phyloP scores from a whole-genome alignment of 1,140 invertebrate species.

The Drosophila leontia region DNA sequence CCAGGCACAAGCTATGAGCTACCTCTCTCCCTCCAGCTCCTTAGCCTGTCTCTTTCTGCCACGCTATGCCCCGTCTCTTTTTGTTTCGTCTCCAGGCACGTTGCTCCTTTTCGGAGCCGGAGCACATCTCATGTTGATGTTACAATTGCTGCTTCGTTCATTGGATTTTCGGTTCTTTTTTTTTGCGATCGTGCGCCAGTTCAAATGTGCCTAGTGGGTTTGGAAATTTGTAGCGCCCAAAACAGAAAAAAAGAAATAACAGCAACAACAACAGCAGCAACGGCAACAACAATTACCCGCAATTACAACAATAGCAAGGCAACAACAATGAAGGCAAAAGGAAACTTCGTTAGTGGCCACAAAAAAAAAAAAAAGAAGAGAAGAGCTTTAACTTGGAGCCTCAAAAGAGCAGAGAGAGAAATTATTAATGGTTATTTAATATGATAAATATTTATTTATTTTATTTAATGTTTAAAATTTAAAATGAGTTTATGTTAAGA shows the following conservation, averaged over 20 bases:
- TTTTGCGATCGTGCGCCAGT: slow-evolving; percentile 71
- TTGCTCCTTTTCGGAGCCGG: slow-evolving; percentile 55
- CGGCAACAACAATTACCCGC: slow-evolving; percentile 78
- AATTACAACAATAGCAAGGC: slow-evolving; percentile 74
- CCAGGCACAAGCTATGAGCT: slow-evolving; percentile 54
- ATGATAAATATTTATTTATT: no score
- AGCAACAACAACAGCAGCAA: slow-evolving; percentile 24
- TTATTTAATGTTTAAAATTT: no score
- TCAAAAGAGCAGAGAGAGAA: slow-evolving; percentile 14
- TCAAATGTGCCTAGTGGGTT: slow-evolving; percentile 78
- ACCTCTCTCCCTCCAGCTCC: slow-evolving; percentile 4
- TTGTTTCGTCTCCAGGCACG: slow-evolving; percentile 35
- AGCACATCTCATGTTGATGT: slow-evolving; percentile 82
- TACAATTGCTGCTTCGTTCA: slow-evolving; percentile 71
- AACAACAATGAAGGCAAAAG: slow-evolving; percentile 46
- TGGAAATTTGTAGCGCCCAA: slow-evolving; percentile 78
- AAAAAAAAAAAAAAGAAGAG: background rate
- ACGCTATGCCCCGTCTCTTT: slow-evolving; percentile 15
- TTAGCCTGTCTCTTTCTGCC: slow-evolving; percentile 4
- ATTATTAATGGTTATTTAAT: no score
- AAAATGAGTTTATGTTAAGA: no score
- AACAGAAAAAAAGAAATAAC: slow-evolving; percentile 20
- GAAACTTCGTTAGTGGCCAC: slow-evolving; percentile 67
- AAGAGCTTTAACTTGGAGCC: slow-evolving; percentile 17
- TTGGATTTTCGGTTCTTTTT: slow-evolving; percentile 46